Base-by-base conservation (phyloP, 2,888 invertebrate genomes). In the Dryobota labecula region DNA sequence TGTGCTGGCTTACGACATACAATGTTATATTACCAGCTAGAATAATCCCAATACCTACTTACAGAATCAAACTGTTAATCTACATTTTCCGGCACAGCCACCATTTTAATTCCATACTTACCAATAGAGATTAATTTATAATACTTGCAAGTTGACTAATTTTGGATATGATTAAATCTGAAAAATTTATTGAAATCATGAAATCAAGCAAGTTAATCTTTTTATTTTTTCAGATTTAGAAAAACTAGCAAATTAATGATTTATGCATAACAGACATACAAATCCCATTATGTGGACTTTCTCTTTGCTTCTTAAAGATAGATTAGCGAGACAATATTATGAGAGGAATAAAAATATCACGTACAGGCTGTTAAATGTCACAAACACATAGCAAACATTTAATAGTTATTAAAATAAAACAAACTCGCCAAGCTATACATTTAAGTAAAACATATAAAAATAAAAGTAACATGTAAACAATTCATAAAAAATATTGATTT, bases 361-460 rank as follows among this genome's bases (percentile, higher is more conserved):
- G 70, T 73, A 71, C 73, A 80, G 77, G 80, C 77, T 73, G 80
- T 75, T 83, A 78, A 71, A 78, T 73, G 80, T 84, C 77, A 84
- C 81, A 82, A 88, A 85, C 81, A 83, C 67, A 77, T 80, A 87
- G 84, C 85, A 87, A 86, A 85, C 81, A 73, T 84, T 88, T 79
- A 72, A 65, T 78, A 77, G 58, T 84, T 84, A 75, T 79, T 76
- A 76, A 78, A 85, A 87, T 86, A 88, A 88, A 90, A 90, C 87
- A 89, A 88, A 88, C 86, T 89, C 86, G 76, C 87, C 91, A 92
- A 93, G 90, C 90, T 92, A 90, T 92, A 94, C 91, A 93, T 90
- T 88, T 86, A 83, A 91, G 92, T 93, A 94, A 94, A 94, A 89
- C 88, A 92, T 92, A 93, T 91, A 93, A 91, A 92, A 93, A 92